Base-by-base conservation (phyloP, 2,888 invertebrate species). In the Apeira syringaria region DNA sequence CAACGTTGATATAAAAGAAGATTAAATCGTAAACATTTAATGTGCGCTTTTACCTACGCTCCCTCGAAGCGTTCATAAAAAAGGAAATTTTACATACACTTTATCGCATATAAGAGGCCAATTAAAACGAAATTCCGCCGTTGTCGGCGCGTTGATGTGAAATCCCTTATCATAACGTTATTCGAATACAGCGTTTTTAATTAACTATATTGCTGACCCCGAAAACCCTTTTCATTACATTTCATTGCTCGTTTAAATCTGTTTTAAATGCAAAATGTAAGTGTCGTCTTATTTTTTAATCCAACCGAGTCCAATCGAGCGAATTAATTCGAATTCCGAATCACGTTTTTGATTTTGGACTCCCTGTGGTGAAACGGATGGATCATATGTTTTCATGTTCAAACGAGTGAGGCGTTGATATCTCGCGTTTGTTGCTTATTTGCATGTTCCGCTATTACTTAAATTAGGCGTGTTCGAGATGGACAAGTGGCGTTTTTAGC, bases 301-400 rank as follows among this genome's bases (percentile, higher is more conserved):
- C 38, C 33, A 20, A 6, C 39, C 35, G 40, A 38, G 32, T 13
- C 27, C 33, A 34, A 46, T 47, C 44, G 46, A 22, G 28, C 13
- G 22, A 31, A 6, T 55, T 47, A 53, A 53, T 53, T 58, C 41
- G 18, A 26, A 38, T 30, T 55, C 53, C 9, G 27, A 15, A 2
- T 24, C n/a, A n/a, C n/a, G n/a, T n/a, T n/a, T n/a, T n/a, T n/a
- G n/a, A n/a, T n/a, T n/a, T n/a, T n/a, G n/a, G n/a, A n/a, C n/a
- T n/a, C n/a, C n/a, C n/a, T n/a, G n/a, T n/a, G n/a, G n/a, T n/a
- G n/a, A n/a, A n/a, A n/a, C n/a, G n/a, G n/a, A n/a, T n/a, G n/a
- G n/a, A n/a, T n/a, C n/a, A n/a, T n/a, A n/a, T n/a, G n/a, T n/a
- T n/a, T n/a, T n/a, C n/a, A n/a, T n/a, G n/a, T n/a, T n/a, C n/a